Percentiles rank a stretch among this genome's conserved stretches.
phyloP scores from a whole-genome alignment of 2,113 vertebrate genomes.

The Salvelinus alpinus region DNA sequence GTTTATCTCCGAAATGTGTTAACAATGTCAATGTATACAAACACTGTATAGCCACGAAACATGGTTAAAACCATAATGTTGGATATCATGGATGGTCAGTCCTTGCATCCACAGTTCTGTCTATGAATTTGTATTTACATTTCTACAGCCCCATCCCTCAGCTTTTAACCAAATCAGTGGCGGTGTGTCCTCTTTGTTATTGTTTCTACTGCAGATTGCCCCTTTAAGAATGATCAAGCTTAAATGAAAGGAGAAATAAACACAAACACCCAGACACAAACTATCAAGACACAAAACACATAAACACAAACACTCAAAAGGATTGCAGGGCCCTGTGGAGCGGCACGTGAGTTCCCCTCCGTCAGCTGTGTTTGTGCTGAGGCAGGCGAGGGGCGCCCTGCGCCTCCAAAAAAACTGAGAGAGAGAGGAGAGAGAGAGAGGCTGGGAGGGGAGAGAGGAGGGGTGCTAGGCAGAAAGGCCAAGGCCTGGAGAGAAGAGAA shows the following conservation, averaged over 20 bases:
- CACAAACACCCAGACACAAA: constrained; percentile 36
- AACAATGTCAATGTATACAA: too few species aligned
- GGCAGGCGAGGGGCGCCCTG: constrained; percentile 69
- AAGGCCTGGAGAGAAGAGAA: constrained; percentile 65
- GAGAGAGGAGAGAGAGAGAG: constrained; percentile 28
- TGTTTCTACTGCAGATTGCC: too few species aligned
- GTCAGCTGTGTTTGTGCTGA: constrained; percentile 82
- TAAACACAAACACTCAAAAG: constrained; percentile 56
- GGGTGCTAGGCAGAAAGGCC: constrained; percentile 61
- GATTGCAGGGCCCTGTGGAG: constrained; percentile 65
- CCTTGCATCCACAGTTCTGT: too few species aligned
- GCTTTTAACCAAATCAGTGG: too few species aligned
- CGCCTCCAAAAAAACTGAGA: constrained; percentile 44
- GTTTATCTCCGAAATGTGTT: too few species aligned
- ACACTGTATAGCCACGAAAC: too few species aligned
- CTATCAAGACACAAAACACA: constrained; percentile 27
- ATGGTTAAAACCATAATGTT: too few species aligned
- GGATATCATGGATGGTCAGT: too few species aligned
- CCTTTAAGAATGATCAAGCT: constrained; percentile 45
- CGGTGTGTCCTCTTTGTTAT: too few species aligned
- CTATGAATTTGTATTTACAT: too few species aligned
- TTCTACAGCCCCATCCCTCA: too few species aligned
- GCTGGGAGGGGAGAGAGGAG: constrained; percentile 37
- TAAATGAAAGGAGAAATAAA: constrained; percentile 48
- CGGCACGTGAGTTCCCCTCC: constrained; percentile 77